Percentiles rank a stretch among this genome's conserved stretches.
Conservation (phyloP, 2,888 invertebrate genomes). For the Drosophila borborema region DNA sequence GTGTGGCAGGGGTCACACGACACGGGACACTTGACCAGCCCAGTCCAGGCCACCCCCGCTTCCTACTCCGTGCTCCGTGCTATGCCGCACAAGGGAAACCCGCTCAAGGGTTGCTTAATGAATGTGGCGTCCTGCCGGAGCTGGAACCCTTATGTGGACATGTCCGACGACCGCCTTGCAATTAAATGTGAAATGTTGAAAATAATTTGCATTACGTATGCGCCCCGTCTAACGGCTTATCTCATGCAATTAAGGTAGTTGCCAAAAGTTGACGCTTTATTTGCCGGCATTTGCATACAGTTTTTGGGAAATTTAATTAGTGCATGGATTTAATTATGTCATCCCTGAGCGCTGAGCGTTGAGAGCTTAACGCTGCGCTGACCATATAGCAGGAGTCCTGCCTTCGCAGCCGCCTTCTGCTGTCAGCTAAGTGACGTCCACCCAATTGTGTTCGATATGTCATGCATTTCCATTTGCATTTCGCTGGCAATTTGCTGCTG, state of each 20-base stretch:
- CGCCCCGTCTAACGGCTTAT: constrained; percentile 74
- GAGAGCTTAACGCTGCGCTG: too few relatives aligned
- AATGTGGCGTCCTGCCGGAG: constrained; percentile 60
- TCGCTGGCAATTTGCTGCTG: constrained; percentile 67
- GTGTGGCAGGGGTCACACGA: constrained; percentile 37
- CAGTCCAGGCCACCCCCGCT: constrained; percentile 3
- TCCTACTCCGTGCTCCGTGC: neutral
- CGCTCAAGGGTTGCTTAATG: constrained; percentile 71
- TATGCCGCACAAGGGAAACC: neutral
- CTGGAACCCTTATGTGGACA: constrained; percentile 24
- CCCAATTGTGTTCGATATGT: constrained; percentile 74
- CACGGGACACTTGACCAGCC: constrained; percentile 59
- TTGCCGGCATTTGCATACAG: constrained; percentile 66
- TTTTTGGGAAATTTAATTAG: constrained; percentile 81
- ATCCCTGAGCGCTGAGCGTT: constrained; percentile 27
- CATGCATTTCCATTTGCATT: constrained; percentile 75
- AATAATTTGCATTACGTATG: constrained; percentile 79
- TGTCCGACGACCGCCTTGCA: constrained; percentile 55
- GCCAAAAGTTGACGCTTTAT: constrained; percentile 60
- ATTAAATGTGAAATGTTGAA: constrained; percentile 79
- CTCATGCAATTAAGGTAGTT: constrained; percentile 84
- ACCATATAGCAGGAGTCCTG: neutral
- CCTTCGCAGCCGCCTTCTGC: neutral
- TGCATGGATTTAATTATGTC: constrained; percentile 85
- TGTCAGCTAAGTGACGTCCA: neutral